Conservation (phyloP, 1,140 invertebrate species). For the Cherax quadricarinatus region DNA sequence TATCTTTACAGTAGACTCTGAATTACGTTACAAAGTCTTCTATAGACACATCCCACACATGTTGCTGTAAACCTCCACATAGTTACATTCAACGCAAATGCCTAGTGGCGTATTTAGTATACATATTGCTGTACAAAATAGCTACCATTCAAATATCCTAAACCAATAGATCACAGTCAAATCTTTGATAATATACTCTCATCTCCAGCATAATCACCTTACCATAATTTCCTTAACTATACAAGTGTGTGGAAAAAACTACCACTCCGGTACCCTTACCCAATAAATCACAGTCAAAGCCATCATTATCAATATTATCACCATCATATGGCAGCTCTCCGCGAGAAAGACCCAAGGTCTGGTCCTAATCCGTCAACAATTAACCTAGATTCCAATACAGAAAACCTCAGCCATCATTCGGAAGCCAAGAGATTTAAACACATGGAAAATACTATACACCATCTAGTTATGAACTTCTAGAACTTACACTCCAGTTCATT, state of each 20-base stretch:
- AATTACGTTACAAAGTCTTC: no score
- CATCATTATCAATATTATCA: conserved; percentile 13
- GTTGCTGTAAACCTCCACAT: not conserved
- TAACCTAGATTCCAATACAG: no score
- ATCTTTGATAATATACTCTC: conserved; percentile 35
- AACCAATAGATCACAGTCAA: conserved; percentile 40
- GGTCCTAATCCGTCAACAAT: not conserved
- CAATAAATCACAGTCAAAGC: conserved; percentile 32
- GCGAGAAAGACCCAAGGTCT: not conserved
- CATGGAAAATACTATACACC: no score
- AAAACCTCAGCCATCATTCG: not conserved
- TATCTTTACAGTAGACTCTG: not conserved
- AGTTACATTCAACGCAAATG: conserved; percentile 7
- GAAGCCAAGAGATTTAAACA: not conserved
- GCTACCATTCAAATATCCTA: conserved; percentile 43
- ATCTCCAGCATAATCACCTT: not conserved
- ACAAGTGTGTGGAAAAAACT: conserved; percentile 16
- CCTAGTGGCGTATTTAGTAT: not conserved
- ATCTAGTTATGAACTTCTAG: not conserved
- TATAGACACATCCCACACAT: no score
- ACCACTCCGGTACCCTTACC: conserved; percentile 27
- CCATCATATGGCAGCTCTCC: not conserved
- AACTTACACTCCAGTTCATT: not conserved
- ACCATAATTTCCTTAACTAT: conserved; percentile 20
- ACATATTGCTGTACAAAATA: conserved; percentile 46